These are phyloP conservation scores for Nasonovia ribisnigri DNA, from an alignment of 2,888 invertebrate genomes.

Conservation along the genomic window DNA sequence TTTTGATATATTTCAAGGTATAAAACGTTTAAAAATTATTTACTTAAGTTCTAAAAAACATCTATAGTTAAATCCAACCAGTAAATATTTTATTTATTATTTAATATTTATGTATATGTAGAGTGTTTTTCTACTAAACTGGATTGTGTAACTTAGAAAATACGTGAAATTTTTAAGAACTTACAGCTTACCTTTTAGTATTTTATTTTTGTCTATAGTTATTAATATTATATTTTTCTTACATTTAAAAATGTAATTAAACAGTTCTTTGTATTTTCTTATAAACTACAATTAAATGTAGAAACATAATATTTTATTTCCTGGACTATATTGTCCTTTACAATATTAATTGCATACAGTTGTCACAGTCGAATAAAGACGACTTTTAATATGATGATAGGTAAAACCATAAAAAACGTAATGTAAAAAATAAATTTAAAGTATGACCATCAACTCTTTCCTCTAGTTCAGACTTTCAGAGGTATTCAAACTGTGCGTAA, in stretches of 20 bases:
- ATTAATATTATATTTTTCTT: background rate
- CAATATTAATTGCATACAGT: background rate
- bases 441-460: background rate
- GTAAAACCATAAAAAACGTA: background rate
- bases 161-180: too few relatives aligned
- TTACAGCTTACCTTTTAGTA: background rate
- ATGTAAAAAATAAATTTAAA: background rate
- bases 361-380: background rate
- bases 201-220: background rate
- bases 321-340: background rate
- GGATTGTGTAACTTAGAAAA: background rate
- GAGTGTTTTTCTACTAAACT: background rate
- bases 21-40: background rate
- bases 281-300: background rate
- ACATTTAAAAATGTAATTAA: background rate
- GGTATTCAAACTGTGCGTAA: too few relatives aligned
- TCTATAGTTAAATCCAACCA: background rate
- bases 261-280: background rate
- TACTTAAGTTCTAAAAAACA: background rate
- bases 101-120: too few relatives aligned
- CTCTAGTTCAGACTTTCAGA: background rate
- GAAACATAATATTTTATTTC: background rate
- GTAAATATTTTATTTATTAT: background rate
- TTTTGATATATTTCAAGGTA: background rate
- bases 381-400: background rate